A percentile compares a stretch with the other conserved stretches of the same genome.
phyloP scores from a whole-genome alignment of 2,888 invertebrate genomes.

The Napeogenes sylphis region DNA sequence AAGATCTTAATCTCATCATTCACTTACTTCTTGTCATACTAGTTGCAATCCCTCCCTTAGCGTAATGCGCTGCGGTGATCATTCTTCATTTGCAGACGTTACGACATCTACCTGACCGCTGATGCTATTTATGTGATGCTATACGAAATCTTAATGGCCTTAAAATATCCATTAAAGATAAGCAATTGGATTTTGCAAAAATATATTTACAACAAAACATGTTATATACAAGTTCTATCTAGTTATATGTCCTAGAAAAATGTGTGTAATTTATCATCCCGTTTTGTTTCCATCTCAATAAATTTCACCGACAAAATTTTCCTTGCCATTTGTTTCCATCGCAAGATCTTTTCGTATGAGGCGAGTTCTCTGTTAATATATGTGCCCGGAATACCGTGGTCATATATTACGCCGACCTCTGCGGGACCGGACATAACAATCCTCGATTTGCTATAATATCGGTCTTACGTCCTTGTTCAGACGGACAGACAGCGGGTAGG shows the following conservation, averaged over 20 bases:
- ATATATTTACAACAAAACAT: not conserved
- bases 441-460: slow-evolving; percentile 79
- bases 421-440: slow-evolving; percentile 79
- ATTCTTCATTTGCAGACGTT: slow-evolving; percentile 65
- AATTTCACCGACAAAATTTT: slow-evolving; percentile 73
- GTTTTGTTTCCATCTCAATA: slow-evolving; percentile 66
- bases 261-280: slow-evolving; percentile 57
- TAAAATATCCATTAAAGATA: slow-evolving; percentile 1
- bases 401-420: slow-evolving; percentile 78
- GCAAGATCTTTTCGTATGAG: slow-evolving; percentile 77
- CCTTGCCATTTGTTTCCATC: slow-evolving; percentile 78
- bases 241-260: slow-evolving; percentile 51
- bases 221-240: not conserved
- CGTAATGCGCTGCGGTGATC: slow-evolving; percentile 59
- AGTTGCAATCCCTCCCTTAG: slow-evolving; percentile 23
- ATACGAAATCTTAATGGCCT: not conserved
- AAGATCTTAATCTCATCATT: slow-evolving; percentile 51
- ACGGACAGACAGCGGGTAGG: slow-evolving; percentile 47
- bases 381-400: slow-evolving; percentile 78
- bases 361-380: slow-evolving; percentile 78
- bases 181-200: too few relatives aligned
- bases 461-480: slow-evolving; percentile 67
- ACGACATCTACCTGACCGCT: slow-evolving; percentile 24
- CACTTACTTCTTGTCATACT: slow-evolving; percentile 66
- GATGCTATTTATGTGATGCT: slow-evolving; percentile 15